phyloP scores from a whole-genome alignment of 2,113 vertebrate genomes.

The Rynchops niger region DNA sequence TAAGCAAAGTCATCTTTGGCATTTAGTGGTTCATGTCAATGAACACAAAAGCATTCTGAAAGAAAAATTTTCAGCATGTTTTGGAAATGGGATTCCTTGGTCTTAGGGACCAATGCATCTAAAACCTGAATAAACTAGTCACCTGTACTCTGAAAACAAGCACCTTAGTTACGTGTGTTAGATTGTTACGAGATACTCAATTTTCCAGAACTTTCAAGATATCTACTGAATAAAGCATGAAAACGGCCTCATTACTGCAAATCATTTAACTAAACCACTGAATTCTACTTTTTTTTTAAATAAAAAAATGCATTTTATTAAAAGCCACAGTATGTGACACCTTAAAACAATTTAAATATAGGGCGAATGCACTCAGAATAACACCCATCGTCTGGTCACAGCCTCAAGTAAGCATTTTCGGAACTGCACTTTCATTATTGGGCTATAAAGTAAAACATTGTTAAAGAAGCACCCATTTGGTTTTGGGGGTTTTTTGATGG shows the following conservation, averaged over 20 bases:
- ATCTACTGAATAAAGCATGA: neutral
- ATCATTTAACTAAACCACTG: neutral
- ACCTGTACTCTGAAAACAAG: neutral
- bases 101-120: neutral
- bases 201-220: neutral
- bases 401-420: neutral
- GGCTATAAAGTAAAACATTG: neutral
- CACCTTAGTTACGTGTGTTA: neutral
- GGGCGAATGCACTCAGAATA: neutral
- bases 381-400: neutral
- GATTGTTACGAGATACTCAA: fast-evolving
- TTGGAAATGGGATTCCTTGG: neutral
- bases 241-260: neutral
- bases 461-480: neutral
- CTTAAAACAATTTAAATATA: neutral
- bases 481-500: neutral
- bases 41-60: neutral
- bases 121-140: neutral
- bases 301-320: neutral
- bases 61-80: neutral
- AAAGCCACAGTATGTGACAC: neutral
- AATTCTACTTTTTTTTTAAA: neutral
- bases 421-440: neutral
- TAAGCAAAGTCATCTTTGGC: neutral
- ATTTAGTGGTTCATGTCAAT: neutral